These are phyloP conservation scores for Nerophis ophidion DNA, from an alignment of 2,113 vertebrate species.

Conservation along the genomic window DNA sequence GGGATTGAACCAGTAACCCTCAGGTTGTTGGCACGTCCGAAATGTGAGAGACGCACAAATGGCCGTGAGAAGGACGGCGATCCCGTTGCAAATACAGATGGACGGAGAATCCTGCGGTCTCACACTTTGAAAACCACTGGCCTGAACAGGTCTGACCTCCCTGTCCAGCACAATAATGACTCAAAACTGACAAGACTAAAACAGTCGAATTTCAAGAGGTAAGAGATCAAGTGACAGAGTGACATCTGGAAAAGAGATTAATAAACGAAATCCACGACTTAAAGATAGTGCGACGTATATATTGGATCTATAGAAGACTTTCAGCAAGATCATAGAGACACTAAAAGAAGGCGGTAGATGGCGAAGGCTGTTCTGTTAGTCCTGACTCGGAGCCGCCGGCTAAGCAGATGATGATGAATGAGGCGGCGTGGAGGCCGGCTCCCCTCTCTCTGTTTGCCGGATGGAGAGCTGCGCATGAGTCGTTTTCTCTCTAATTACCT, in stretches of 20 bases:
- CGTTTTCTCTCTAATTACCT: slow-evolving; percentile 73
- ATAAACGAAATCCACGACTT: neutral
- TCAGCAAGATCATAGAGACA: slow-evolving; percentile 19
- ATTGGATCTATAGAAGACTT: slow-evolving; percentile 6
- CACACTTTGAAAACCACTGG: no score
- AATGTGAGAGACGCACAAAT: no score
- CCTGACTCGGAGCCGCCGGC: slow-evolving; percentile 56
- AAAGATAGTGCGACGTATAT: slow-evolving; percentile 6
- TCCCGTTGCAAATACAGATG: no score
- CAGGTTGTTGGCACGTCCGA: no score
- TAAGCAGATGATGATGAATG: slow-evolving; percentile 77
- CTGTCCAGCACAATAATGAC: neutral
- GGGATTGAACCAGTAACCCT: no score
- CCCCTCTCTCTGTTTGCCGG: slow-evolving; percentile 42
- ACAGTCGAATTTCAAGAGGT: neutral
- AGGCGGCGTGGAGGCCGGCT: slow-evolving; percentile 51
- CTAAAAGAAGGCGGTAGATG: slow-evolving; percentile 33
- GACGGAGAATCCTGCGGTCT: no score
- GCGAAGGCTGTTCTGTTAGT: slow-evolving; percentile 62
- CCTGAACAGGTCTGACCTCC: no score
- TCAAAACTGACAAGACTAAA: neutral
- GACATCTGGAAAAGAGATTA: slow-evolving; percentile 16
- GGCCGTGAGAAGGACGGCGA: no score
- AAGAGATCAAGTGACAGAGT: neutral
- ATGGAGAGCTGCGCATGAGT: slow-evolving; percentile 58